Evolutionary conservation across 2,888 invertebrate species (phyloP), one percentile per base, ranked within the genome.

Genomic region (Abrostola triplasia): DNA sequence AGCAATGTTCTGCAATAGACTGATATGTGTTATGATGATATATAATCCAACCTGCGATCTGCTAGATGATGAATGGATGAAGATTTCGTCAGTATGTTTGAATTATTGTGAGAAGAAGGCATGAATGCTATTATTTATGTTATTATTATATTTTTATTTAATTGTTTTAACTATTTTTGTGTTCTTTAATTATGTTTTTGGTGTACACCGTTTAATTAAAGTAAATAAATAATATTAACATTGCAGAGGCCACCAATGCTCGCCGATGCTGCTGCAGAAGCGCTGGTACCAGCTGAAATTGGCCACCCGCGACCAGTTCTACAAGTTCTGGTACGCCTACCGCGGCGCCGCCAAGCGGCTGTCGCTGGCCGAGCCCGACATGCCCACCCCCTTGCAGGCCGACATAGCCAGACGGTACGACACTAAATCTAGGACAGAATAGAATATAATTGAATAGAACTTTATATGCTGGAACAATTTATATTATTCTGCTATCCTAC

Each of bases 261-360:
- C 93, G 0, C 90, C 93, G 1, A 92, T 94, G 93, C 73, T 94
- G 76, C 85, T 94, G 42, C 94, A 94, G 66, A 85, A 87, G 0
- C 91, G 94, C 5, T 94, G 94, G 94, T 89, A 87, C 73, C 92
- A 93, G 68, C 42, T 94, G 57, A 93, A 93, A 66, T 81, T 88
- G 68, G 9, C 42, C 10, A 61, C 66, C 6, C 67, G 93, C 88
- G 84, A 82, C 66, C 90, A 92, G 68, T 89, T 93, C 75, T 92
- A 92, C 72, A 72, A 82, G 0, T 77, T 61, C 56, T 66, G 74
- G 76, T 73, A 38, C n/a, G 13, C 59, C 7, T 84, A 76, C 58
- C 67, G 82, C 11, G 81, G 79, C 5, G 73, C 73, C 48, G 49
- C 56, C 5, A 57, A 69, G 0, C 51, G 66, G 0, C 61, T 83